These are phyloP conservation scores for Polyommatus icarus DNA, from an alignment of 2,888 invertebrate species.

Conservation along the genomic window DNA sequence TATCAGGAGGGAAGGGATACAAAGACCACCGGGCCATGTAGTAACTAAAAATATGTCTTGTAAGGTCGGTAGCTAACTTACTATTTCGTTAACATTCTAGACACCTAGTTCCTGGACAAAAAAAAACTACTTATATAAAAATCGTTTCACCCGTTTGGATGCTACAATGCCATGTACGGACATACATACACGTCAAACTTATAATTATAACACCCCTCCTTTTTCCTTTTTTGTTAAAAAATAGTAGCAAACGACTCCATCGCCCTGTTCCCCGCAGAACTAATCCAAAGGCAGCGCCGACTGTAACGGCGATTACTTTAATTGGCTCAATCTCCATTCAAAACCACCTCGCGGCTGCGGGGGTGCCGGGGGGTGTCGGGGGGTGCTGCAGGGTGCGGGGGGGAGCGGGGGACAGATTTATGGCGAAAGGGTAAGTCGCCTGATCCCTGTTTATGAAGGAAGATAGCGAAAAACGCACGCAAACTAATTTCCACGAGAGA, in stretches of 20 bases:
- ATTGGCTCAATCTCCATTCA: conserved; percentile 85
- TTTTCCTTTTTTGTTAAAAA: not conserved
- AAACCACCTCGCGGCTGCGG: conserved; percentile 73
- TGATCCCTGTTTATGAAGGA: conserved; percentile 80
- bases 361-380: conserved; percentile 29
- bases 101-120: too few relatives aligned
- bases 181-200: too few relatives aligned
- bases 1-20: too few relatives aligned
- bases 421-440: conserved; percentile 75
- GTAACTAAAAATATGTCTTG: too few relatives aligned
- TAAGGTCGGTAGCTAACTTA: too few relatives aligned
- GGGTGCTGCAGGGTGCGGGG: conserved; percentile 33
- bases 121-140: too few relatives aligned
- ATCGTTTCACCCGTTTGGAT: too few relatives aligned
- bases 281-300: conserved; percentile 85
- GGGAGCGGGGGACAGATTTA: conserved; percentile 69
- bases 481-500: conserved; percentile 35
- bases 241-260: conserved; percentile 50
- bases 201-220: too few relatives aligned
- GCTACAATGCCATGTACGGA: too few relatives aligned
- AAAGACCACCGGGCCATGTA: too few relatives aligned
- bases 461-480: conserved; percentile 68
- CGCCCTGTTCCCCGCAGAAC: conserved; percentile 60
- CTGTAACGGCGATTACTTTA: conserved; percentile 86
- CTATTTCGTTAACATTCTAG: too few relatives aligned